Evolutionary conservation across 2,113 vertebrate species (phyloP).

Genomic region (Lepisosteus osseus): DNA sequence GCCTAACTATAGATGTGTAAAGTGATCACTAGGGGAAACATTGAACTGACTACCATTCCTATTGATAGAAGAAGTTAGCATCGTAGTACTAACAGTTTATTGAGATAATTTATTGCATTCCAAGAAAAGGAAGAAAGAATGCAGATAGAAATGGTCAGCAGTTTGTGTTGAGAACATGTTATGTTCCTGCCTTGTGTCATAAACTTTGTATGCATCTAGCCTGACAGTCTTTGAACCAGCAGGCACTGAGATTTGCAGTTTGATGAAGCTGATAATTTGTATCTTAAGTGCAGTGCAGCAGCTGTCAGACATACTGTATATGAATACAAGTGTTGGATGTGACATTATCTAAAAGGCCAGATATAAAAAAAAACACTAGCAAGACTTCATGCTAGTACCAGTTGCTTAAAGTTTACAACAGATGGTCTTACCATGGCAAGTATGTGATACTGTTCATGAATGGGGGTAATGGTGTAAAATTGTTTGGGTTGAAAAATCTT

Average conservation of each 20-base stretch:
- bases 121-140: too few species aligned
- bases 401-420: not conserved
- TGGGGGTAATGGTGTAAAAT: not conserved
- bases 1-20: too few species aligned
- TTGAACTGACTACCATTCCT: too few species aligned
- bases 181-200: not conserved
- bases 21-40: too few species aligned
- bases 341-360: conserved; percentile 60
- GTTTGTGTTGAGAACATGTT: too few species aligned
- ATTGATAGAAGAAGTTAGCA: too few species aligned
- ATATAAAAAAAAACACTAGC: conserved; percentile 60
- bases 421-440: conserved; percentile 4
- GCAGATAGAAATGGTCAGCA: too few species aligned
- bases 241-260: conserved; percentile 32
- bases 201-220: conserved; percentile 11
- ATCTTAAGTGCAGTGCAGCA: conserved; percentile 51
- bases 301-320: conserved; percentile 72
- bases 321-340: conserved; percentile 63
- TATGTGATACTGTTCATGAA: not conserved
- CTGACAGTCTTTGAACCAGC: conserved; percentile 24
- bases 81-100: too few species aligned
- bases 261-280: conserved; percentile 46
- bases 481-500: not conserved
- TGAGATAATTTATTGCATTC: too few species aligned
- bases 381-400: conserved; percentile 58